phyloP scores from a whole-genome alignment of 2,797 vertebrate species.

The Tolypeutes matacus region DNA sequence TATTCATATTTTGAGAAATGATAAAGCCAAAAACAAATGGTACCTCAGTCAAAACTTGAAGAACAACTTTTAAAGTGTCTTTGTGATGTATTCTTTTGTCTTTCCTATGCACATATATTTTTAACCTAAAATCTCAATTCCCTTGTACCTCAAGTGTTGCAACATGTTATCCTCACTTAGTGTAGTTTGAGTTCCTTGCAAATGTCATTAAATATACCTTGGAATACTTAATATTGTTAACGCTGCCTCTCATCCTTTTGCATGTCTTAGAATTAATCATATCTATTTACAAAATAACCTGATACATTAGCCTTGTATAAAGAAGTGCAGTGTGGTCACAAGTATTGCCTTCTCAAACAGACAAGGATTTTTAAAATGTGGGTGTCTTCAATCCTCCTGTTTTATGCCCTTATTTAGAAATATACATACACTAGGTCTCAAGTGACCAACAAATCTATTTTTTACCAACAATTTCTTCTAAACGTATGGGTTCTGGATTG shows the following conservation, averaged over 20 bases:
- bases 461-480: conserved; percentile 3
- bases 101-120: neutral
- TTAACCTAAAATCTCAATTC: conserved; percentile 33
- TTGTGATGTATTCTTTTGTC: neutral
- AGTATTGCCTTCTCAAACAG: neutral
- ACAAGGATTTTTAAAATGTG: neutral
- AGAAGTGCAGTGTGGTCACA: neutral
- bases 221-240: conserved; percentile 44
- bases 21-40: conserved; percentile 8
- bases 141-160: neutral
- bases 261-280: conserved; percentile 46
- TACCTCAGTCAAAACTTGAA: conserved; percentile 28
- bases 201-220: conserved; percentile 33
- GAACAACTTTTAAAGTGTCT: conserved; percentile 38
- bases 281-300: neutral
- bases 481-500: neutral
- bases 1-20: conserved; percentile 30
- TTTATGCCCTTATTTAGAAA: conserved; percentile 14
- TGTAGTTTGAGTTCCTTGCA: conserved; percentile 31
- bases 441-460: neutral
- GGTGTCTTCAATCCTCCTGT: neutral
- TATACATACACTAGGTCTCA: conserved; percentile 44
- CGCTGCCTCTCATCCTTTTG: neutral
- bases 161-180: neutral
- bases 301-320: neutral